phyloP scores from a whole-genome alignment of 2,888 invertebrate genomes.

The Allacma fusca region DNA sequence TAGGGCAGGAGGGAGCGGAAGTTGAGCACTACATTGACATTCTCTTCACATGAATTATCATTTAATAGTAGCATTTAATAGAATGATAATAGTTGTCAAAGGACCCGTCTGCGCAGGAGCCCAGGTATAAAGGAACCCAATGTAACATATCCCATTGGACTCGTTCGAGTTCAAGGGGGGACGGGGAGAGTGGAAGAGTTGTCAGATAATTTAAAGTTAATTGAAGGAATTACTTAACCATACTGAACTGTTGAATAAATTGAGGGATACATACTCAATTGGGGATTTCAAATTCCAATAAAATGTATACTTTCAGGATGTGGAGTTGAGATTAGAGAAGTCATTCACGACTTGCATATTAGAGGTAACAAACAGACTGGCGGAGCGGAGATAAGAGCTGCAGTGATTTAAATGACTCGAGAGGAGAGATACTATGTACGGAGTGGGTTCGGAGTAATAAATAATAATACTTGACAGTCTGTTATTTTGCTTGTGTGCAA shows the following conservation, averaged over 20 bases:
- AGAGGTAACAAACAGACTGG: background rate
- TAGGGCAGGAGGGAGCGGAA: conserved; percentile 26
- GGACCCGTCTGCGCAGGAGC: too few relatives aligned
- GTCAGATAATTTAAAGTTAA: background rate
- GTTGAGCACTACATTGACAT: conserved; percentile 31
- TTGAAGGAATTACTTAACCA: background rate
- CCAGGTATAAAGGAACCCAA: too few relatives aligned
- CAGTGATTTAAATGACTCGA: conserved; percentile 31
- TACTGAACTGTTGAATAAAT: background rate
- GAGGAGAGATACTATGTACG: conserved; percentile 10
- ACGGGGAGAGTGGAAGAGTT: background rate
- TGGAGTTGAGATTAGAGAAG: background rate
- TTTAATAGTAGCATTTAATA: too few relatives aligned
- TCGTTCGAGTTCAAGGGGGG: conserved; percentile 5
- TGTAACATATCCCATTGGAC: background rate
- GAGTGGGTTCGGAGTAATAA: conserved; percentile 30
- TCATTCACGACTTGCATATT: conserved; percentile 10
- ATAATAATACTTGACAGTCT: conserved; percentile 42
- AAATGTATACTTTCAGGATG: too few relatives aligned
- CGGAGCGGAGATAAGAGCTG: background rate
- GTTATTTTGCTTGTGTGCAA: conserved; percentile 28
- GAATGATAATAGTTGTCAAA: too few relatives aligned
- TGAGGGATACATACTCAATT: background rate
- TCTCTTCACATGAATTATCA: too few relatives aligned
- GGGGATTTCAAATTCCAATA: too few relatives aligned